phyloP scores from a whole-genome alignment of 2,113 vertebrate genomes.

The Paramisgurnus dabryanus region DNA sequence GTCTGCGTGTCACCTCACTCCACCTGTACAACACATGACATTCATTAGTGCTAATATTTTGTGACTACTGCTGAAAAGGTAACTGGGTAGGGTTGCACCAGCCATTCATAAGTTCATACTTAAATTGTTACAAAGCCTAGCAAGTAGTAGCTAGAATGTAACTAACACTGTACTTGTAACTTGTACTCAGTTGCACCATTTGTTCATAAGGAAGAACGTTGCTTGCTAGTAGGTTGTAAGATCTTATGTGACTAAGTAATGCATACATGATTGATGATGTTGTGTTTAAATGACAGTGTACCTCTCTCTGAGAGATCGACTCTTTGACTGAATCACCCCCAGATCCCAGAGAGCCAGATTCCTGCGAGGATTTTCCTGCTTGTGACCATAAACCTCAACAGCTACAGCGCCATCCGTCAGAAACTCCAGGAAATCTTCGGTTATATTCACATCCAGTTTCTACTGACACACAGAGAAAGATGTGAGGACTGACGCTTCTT shows the following conservation, averaged over 20 bases:
- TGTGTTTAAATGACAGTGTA: constrained; percentile 54
- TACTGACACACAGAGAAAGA: constrained; percentile 53
- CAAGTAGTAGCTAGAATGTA: no score
- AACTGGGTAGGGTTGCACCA: no score
- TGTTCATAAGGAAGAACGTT: no score
- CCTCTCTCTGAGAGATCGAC: constrained; percentile 93
- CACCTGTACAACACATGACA: constrained; percentile 75
- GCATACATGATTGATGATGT: no score
- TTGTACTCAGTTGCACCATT: no score
- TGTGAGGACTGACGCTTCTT: not conserved
- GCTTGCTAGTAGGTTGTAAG: no score
- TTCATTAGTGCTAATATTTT: no score
- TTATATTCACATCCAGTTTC: constrained; percentile 87
- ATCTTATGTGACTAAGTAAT: no score
- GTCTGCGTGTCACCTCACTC: constrained; percentile 92
- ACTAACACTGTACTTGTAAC: no score
- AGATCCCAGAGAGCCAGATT: constrained; percentile 95
- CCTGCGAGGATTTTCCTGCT: constrained; percentile 83
- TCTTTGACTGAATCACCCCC: constrained; percentile 97
- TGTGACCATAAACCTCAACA: constrained; percentile 93
- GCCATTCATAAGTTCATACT: no score
- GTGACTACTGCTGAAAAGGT: no score
- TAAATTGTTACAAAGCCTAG: no score
- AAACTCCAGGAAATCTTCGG: constrained; percentile 93
- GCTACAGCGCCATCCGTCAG: constrained; percentile 91